Evolutionary conservation across 2,888 invertebrate species (phyloP).

Genomic region (Ethmia dodecea): DNA sequence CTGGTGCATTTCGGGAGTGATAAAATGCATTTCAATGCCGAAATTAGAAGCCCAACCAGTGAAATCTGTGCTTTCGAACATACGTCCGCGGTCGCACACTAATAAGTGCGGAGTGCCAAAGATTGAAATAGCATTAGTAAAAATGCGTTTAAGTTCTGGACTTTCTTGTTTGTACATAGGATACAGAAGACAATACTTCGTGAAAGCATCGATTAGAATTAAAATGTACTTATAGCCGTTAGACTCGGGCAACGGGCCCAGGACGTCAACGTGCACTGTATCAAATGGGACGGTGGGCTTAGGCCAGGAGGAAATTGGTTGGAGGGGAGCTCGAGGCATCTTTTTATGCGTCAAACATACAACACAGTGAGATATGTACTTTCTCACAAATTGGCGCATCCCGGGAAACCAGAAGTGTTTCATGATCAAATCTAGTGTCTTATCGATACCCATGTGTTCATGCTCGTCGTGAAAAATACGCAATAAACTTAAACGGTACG

Average conservation of each 20-base stretch:
- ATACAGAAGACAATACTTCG: neutral
- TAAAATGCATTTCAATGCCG: neutral
- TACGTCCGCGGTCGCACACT: neutral
- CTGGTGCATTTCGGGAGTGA: neutral
- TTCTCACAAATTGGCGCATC: neutral
- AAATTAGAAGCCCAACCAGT: neutral
- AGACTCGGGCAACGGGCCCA: neutral
- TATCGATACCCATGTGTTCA: neutral
- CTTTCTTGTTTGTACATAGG: neutral
- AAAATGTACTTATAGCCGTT: neutral
- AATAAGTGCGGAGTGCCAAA: constrained; percentile 1
- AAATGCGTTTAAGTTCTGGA: neutral
- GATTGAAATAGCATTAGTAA: neutral
- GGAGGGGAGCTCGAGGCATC: neutral
- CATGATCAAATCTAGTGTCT: neutral
- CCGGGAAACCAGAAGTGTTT: neutral
- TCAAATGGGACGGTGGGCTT: constrained; percentile 1
- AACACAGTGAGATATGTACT: neutral
- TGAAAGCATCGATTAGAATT: neutral
- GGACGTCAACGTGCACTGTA: neutral
- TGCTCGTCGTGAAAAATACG: constrained; percentile 1
- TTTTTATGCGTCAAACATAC: neutral
- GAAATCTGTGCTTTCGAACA: neutral
- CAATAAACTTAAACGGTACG: neutral
- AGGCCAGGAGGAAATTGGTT: neutral